Evolutionary conservation across 2,888 invertebrate genomes (phyloP).

Genomic region (Reticulitermes lucifugus): DNA sequence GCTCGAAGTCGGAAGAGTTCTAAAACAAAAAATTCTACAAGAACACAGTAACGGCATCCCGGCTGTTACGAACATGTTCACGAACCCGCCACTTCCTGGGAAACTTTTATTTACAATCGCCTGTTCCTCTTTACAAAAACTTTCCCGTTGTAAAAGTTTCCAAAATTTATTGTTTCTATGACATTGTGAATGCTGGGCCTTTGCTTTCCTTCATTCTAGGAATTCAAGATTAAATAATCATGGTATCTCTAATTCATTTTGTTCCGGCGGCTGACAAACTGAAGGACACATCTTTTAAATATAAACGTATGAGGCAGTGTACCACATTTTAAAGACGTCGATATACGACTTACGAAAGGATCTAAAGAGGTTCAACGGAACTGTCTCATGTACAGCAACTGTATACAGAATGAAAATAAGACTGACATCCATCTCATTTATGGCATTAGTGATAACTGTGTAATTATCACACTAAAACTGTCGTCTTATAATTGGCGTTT

Average conservation of each 20-base stretch:
- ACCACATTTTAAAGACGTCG: no score
- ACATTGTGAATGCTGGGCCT: neutral
- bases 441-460: no score
- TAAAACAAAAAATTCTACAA: neutral
- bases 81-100: neutral
- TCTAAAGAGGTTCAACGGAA: no score
- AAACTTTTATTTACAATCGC: conserved; percentile 3
- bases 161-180: neutral
- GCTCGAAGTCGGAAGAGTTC: neutral
- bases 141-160: neutral
- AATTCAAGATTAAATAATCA: conserved; percentile 21
- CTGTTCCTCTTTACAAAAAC: neutral
- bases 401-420: no score
- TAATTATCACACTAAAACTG: no score
- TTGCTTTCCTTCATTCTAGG: neutral
- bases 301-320: no score
- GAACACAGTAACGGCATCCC: neutral
- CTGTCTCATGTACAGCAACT: no score
- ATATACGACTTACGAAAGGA: no score
- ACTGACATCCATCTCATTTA: no score
- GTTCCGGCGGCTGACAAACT: neutral
- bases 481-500: no score
- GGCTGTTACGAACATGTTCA: neutral
- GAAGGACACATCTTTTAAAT: neutral
- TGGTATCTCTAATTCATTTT: no score